Evolutionary conservation across 2,888 invertebrate genomes (phyloP).

Genomic region (Cetonia aurata): DNA sequence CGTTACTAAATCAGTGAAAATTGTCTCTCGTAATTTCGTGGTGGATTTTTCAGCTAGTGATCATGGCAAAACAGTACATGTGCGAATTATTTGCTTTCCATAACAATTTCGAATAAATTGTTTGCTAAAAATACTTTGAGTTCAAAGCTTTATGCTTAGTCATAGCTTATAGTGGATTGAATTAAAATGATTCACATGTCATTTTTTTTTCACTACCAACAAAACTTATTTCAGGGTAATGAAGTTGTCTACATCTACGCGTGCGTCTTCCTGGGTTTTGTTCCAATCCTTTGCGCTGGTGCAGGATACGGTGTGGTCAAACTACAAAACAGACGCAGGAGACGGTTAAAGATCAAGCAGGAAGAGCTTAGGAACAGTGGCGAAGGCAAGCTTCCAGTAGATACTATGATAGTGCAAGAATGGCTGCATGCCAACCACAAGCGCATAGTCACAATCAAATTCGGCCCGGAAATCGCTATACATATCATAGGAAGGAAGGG

Average conservation of each 20-base stretch:
- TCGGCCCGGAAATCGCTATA: slow-evolving; percentile 89
- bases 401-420: slow-evolving; percentile 93
- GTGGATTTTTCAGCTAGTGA: too few species aligned
- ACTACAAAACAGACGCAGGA: slow-evolving; percentile 85
- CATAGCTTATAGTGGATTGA: too few species aligned
- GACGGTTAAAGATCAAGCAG: slow-evolving; percentile 86
- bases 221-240: slow-evolving; percentile 78
- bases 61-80: too few species aligned
- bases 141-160: too few species aligned
- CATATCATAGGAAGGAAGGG: slow-evolving; percentile 93
- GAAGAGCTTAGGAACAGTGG: slow-evolving; percentile 71
- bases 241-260: slow-evolving; percentile 98
- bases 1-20: too few species aligned
- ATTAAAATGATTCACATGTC: too few species aligned
- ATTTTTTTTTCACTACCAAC: too few species aligned
- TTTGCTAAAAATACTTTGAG: too few species aligned
- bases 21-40: too few species aligned
- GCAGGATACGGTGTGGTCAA: slow-evolving; percentile 95
- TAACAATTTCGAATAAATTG: too few species aligned
- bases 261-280: slow-evolving; percentile 90
- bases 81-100: too few species aligned
- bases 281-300: slow-evolving; percentile 92
- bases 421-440: slow-evolving; percentile 95
- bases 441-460: slow-evolving; percentile 87
- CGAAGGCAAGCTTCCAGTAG: slow-evolving; percentile 78